phyloP scores from a whole-genome alignment of 53 echinoderm and acorn worm species.

The Holothuria leucospilota region DNA sequence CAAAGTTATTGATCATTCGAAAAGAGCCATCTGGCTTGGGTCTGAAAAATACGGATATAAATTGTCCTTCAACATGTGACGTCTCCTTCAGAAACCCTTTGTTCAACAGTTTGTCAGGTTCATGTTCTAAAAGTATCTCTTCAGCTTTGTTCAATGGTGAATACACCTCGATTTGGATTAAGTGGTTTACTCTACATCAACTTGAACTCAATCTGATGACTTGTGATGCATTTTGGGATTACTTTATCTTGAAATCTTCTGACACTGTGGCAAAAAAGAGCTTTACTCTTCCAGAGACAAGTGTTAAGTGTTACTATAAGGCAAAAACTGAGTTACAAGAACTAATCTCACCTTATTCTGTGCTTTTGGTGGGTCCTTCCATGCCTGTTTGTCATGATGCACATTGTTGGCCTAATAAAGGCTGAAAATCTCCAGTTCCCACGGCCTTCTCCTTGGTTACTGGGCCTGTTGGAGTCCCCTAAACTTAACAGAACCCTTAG shows the following conservation, averaged over 20 bases:
- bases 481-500: neutral
- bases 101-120: neutral
- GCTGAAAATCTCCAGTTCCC: neutral
- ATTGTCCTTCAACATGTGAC: conserved; percentile 12
- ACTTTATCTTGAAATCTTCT: neutral
- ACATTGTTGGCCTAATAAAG: neutral
- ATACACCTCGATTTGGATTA: neutral
- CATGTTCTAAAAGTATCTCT: neutral
- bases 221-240: neutral
- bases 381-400: too few relatives aligned
- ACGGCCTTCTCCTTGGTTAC: neutral
- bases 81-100: conserved; percentile 3
- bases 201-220: neutral
- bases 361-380: too few relatives aligned
- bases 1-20: conserved; percentile 41
- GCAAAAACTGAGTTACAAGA: neutral
- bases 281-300: neutral
- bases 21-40: conserved; percentile 22
- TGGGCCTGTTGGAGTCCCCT: neutral
- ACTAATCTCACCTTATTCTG: neutral
- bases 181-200: neutral
- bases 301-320: neutral
- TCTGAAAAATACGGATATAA: conserved; percentile 24
- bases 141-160: neutral
- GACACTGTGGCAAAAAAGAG: neutral